Conservation (phyloP, 2,797 vertebrate genomes). For the Urophycis tenuis region DNA sequence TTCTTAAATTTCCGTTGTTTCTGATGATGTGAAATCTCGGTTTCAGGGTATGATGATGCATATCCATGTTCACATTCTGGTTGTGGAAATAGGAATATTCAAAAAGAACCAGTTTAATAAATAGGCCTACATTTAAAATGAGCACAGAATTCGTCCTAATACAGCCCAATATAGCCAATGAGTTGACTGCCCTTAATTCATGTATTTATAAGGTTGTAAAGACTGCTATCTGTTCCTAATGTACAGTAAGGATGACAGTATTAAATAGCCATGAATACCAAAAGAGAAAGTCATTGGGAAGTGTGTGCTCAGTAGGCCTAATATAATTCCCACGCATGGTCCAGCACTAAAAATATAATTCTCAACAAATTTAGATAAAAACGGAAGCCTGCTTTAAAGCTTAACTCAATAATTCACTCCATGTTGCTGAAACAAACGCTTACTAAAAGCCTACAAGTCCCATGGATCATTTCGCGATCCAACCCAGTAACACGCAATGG, state of each 20-base stretch:
- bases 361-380: neutral
- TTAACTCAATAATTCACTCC: neutral
- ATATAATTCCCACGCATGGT: neutral
- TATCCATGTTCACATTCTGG: constrained; percentile 93
- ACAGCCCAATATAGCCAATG: neutral
- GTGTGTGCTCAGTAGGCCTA: neutral
- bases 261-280: neutral
- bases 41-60: constrained; percentile 81
- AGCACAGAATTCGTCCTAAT: no score
- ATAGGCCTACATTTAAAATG: neutral
- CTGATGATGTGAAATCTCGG: constrained; percentile 74
- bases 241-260: neutral
- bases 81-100: constrained; percentile 31
- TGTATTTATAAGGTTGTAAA: no score
- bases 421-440: neutral
- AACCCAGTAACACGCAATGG: constrained; percentile 78
- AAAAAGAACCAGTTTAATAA: constrained; percentile 1
- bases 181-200: neutral
- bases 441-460: constrained; percentile 55
- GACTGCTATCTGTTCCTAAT: neutral
- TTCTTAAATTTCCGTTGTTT: constrained; percentile 75
- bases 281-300: neutral
- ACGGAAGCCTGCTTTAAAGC: neutral
- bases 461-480: constrained; percentile 38
- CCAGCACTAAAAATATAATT: neutral